Evolutionary conservation across 1,140 invertebrate species (phyloP), one percentile per base, ranked within the genome.

Genomic region (Temnothorax curvispinosus): DNA sequence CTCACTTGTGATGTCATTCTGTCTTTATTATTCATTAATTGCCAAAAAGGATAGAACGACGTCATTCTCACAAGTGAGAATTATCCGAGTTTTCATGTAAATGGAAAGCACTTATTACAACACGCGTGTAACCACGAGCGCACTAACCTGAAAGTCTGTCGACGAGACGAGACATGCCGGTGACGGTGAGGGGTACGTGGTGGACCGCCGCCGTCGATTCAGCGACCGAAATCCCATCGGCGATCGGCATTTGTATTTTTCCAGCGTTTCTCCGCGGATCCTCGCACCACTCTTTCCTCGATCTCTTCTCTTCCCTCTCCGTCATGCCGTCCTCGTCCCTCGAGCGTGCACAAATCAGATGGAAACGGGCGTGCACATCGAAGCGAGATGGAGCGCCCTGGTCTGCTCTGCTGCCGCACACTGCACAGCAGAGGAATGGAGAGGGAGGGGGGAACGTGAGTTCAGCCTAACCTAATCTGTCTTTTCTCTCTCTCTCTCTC

Each of bases 91-190:
- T 27, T 27, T 27, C 0, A 27, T 1, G 27, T 27, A 27, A 27
- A 27, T 27, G 27, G 27, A 1, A 27, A 27, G 27, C 27, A 27
- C 27, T 0, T 27, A 27, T 27, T 27, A 6, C 54, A 74, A 27
- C 47, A 15, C 3, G 15, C 18, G 58, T 64, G 54, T 60, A 72
- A 71, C 58, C 3, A 2, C 27, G 27, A 27, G 32, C 71, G 64
- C 88, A 54, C 92, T 93, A 92, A 95, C 94, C 94, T 95, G 94
- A 94, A 88, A 95, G 91, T 92, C 93, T 94, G 71, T 94, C 93
- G 91, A 95, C 91, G 90, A 93, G 94, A 86, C 92, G 91, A 77
- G 93, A 91, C 94, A 94, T 94, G 74, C 92, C 92, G 91, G 93
- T 27, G 27, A 27, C 89, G 88, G 91, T 89, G 80, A 89, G 89